phyloP scores from a whole-genome alignment of 2,888 invertebrate genomes.

The Leptura quadrifasciata region DNA sequence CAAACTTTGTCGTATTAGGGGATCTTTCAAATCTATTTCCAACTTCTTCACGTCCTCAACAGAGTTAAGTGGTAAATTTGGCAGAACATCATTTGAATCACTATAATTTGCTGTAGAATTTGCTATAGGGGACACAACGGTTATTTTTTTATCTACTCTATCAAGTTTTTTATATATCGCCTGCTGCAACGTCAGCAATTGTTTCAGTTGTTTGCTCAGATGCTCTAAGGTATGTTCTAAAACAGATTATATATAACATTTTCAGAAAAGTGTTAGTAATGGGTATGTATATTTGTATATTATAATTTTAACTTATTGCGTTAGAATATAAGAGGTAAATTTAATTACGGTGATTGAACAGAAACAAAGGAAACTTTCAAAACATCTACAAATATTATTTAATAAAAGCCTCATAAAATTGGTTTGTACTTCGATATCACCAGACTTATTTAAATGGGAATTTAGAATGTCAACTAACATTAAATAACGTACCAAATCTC shows the following conservation, averaged over 20 bases:
- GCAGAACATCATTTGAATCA: not conserved
- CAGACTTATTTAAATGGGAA: too few species aligned
- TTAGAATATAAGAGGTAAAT: too few species aligned
- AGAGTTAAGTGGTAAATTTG: not conserved
- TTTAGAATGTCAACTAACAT: too few species aligned
- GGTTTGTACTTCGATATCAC: too few species aligned
- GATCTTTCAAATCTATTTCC: not conserved
- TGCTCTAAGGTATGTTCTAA: not conserved
- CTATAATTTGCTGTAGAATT: not conserved
- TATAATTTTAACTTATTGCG: too few species aligned
- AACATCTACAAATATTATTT: too few species aligned
- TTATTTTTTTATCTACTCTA: not conserved
- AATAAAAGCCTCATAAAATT: too few species aligned
- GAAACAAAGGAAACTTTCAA: too few species aligned
- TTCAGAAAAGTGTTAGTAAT: too few species aligned
- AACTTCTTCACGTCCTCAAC: not conserved
- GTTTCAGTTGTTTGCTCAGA: not conserved
- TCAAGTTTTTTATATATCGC: not conserved
- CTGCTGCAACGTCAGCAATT: not conserved
- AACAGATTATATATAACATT: not conserved
- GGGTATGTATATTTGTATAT: too few species aligned
- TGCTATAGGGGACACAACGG: not conserved
- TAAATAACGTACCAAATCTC: too few species aligned
- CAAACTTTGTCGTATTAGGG: not conserved
- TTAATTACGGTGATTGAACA: too few species aligned